A percentile compares a stretch with the other conserved stretches of the same genome.
phyloP scores from a whole-genome alignment of 2,888 invertebrate species.

The Eupithecia centaureata region DNA sequence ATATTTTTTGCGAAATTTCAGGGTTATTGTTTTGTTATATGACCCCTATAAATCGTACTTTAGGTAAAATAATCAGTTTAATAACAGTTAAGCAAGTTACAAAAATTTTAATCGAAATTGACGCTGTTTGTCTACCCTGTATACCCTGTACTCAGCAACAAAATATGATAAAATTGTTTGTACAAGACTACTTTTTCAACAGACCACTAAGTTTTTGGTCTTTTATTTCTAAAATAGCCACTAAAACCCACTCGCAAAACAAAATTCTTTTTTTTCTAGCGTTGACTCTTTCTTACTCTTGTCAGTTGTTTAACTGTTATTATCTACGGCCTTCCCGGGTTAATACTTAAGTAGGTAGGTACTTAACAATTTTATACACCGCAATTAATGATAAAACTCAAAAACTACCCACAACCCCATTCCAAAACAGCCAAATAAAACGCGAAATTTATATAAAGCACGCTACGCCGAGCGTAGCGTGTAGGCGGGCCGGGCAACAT shows the following conservation, averaged over 20 bases:
- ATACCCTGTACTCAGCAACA: no score
- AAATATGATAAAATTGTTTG: not conserved
- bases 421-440: conserved; percentile 39
- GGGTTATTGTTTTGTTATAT: no score
- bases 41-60: no score
- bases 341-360: not conserved
- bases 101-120: no score
- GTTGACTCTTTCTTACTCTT: not conserved
- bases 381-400: conserved; percentile 24
- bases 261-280: no score
- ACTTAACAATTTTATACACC: conserved; percentile 17
- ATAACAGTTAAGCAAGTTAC: no score
- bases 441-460: conserved; percentile 47
- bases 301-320: not conserved
- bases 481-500: no score
- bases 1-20: no score
- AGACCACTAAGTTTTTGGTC: not conserved
- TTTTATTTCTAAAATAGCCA: not conserved
- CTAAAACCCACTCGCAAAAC: not conserved
- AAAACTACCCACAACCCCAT: conserved; percentile 34
- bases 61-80: no score
- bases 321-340: no score
- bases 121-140: no score
- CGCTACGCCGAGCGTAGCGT: conserved; percentile 52
- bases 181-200: not conserved